Percentiles rank a stretch among this genome's conserved stretches.
These are phyloP conservation scores for Parapsyche elsis DNA, from an alignment of 1,140 invertebrate species.

Conservation along the genomic window DNA sequence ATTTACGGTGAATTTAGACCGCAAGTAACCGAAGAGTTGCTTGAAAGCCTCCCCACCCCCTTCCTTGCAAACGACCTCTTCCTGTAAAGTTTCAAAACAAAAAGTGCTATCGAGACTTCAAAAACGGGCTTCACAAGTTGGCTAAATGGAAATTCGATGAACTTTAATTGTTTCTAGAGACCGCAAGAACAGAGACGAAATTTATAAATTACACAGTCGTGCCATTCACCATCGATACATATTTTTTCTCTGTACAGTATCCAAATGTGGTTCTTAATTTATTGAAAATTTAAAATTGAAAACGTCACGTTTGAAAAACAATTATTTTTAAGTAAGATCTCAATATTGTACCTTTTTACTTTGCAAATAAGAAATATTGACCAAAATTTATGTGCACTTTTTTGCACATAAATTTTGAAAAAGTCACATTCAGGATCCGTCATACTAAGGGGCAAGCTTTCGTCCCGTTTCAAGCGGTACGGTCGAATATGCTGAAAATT, in stretches of 20 bases:
- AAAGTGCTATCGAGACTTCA: neutral
- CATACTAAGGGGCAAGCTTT: no score
- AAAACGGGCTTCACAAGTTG: neutral
- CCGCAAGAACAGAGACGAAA: neutral
- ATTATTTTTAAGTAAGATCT: no score
- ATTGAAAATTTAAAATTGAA: no score
- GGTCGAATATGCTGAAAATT: no score
- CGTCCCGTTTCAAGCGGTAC: no score
- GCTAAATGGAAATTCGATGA: slow-evolving; percentile 4
- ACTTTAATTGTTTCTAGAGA: slow-evolving; percentile 14
- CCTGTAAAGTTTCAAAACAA: neutral
- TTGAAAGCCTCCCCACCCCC: neutral
- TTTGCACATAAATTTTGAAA: no score
- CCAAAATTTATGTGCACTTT: no score
- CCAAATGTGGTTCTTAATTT: no score
- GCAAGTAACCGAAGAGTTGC: neutral
- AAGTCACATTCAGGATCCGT: no score
- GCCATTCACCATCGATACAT: neutral
- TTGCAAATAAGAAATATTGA: no score
- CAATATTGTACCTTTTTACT: no score
- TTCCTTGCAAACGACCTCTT: neutral
- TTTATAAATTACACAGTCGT: neutral
- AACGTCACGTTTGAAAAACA: no score
- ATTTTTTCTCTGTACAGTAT: neutral
- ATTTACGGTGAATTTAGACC: neutral